Percentiles rank a stretch among this genome's conserved stretches.
Conservation (phyloP, 2,113 vertebrate genomes). For the Elephantulus edwardii region DNA sequence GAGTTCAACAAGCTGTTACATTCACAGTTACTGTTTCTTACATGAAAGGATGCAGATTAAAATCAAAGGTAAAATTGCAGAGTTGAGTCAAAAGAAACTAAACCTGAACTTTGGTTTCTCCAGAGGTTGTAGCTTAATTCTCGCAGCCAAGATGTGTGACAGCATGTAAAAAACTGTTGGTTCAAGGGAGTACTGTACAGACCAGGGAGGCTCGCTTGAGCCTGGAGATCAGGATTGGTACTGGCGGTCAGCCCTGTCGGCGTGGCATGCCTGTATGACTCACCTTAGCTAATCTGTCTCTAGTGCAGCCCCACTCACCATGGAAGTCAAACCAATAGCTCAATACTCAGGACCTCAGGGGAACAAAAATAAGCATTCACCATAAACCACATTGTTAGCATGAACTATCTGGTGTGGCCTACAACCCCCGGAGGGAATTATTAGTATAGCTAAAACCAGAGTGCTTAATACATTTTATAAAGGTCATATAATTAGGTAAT, state of each 20-base stretch:
- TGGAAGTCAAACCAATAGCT: background rate
- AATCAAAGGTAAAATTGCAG: background rate
- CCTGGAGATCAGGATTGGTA: background rate
- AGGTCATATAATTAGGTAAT: conserved; percentile 36
- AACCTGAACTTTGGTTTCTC: background rate
- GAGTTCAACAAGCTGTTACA: background rate
- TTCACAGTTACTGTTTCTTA: background rate
- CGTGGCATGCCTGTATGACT: background rate
- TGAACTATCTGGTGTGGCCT: background rate
- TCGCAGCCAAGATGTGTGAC: background rate
- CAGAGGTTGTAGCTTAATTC: background rate
- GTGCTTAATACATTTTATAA: conserved; percentile 37
- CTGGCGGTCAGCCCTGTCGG: background rate
- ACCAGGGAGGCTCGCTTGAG: background rate
- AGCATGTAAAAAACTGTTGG: background rate
- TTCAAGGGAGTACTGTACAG: too few relatives aligned
- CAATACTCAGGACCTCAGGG: too few relatives aligned
- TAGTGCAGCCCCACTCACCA: background rate
- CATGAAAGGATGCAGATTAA: background rate
- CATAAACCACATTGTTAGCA: background rate
- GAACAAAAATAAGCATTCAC: background rate
- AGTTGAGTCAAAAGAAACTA: background rate
- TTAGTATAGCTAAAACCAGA: conserved; percentile 19
- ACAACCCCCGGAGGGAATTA: background rate
- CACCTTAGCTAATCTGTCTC: background rate